These are phyloP conservation scores for Rattus norvegicus DNA, from an alignment of 2,113 vertebrate genomes.

Conservation along the genomic window DNA sequence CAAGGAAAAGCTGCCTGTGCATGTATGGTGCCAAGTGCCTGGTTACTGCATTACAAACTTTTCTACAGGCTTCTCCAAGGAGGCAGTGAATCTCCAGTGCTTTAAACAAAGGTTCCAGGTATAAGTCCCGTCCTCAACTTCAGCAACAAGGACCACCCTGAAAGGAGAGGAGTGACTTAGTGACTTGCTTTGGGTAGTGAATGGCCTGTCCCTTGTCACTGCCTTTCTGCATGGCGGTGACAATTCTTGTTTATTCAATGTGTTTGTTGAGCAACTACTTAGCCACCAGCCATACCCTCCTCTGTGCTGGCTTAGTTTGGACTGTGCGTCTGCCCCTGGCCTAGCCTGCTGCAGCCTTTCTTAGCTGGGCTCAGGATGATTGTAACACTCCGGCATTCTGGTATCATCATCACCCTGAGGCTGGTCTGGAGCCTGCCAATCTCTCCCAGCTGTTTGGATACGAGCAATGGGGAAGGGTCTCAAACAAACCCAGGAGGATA, in stretches of 20 bases:
- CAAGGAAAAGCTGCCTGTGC: slow-evolving; percentile 4
- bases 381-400: slow-evolving; percentile 59
- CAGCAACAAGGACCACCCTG: slow-evolving; percentile 20
- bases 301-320: slow-evolving; percentile 14
- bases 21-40: background rate
- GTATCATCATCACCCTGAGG: slow-evolving; percentile 67
- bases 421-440: slow-evolving; percentile 66
- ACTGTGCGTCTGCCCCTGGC: background rate
- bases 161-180: background rate
- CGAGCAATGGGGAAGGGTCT: slow-evolving; percentile 74
- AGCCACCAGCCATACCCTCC: background rate
- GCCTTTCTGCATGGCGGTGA: background rate
- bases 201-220: background rate
- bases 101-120: slow-evolving; percentile 35
- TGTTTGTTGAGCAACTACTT: slow-evolving; percentile 39
- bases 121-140: background rate
- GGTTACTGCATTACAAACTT: slow-evolving; percentile 29
- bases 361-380: slow-evolving; percentile 58
- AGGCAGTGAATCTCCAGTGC: slow-evolving; percentile 60
- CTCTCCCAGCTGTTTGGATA: slow-evolving; percentile 83
- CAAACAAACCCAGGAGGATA: slow-evolving; percentile 72
- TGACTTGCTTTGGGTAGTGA: slow-evolving; percentile 3
- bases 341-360: background rate
- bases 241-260: background rate
- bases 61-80: background rate